Evolutionary conservation across 2,797 vertebrate genomes (phyloP).

Genomic region (Syngnathus acus): DNA sequence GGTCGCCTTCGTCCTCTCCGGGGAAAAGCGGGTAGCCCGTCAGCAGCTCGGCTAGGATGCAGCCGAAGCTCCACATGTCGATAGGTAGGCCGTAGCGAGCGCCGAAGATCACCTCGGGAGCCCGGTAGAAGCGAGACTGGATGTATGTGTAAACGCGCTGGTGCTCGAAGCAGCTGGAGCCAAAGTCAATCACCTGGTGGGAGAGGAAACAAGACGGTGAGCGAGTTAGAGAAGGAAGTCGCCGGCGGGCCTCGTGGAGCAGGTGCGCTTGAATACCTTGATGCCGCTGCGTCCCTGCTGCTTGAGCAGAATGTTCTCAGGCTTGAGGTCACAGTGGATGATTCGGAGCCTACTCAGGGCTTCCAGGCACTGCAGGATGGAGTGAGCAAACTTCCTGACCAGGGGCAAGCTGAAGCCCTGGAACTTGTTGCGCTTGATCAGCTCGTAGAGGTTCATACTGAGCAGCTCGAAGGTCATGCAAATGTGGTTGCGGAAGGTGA

Average conservation of each 20-base stretch:
- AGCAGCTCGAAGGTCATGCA: slow-evolving; percentile 97
- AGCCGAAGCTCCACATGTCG: slow-evolving; percentile 98
- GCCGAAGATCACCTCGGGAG: slow-evolving; percentile 91
- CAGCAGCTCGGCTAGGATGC: slow-evolving; percentile 92
- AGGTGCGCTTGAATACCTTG: slow-evolving; percentile 66
- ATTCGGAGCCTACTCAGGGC: slow-evolving; percentile 85
- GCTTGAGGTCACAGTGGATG: slow-evolving; percentile 98
- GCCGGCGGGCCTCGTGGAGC: background rate
- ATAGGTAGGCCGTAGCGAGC: slow-evolving; percentile 92
- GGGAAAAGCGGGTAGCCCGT: slow-evolving; percentile 95
- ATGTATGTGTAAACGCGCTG: slow-evolving; percentile 98
- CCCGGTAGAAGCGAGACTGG: slow-evolving; percentile 95
- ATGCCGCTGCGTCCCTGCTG: slow-evolving; percentile 95
- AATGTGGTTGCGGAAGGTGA: slow-evolving; percentile 95
- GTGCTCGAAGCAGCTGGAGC: slow-evolving; percentile 97
- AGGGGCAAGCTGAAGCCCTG: slow-evolving; percentile 93
- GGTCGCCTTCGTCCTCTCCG: slow-evolving; percentile 93
- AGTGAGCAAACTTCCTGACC: slow-evolving; percentile 94
- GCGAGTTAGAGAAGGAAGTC: background rate
- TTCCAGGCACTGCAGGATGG: slow-evolving; percentile 92
- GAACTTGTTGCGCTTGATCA: slow-evolving; percentile 97
- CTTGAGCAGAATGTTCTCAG: slow-evolving; percentile 95
- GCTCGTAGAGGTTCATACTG: slow-evolving; percentile 95
- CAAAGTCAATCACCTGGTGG: slow-evolving; percentile 86
- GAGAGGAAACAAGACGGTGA: background rate